Evolutionary conservation across 2,888 invertebrate genomes (phyloP).

Genomic region (Andrena chrysosceles): DNA sequence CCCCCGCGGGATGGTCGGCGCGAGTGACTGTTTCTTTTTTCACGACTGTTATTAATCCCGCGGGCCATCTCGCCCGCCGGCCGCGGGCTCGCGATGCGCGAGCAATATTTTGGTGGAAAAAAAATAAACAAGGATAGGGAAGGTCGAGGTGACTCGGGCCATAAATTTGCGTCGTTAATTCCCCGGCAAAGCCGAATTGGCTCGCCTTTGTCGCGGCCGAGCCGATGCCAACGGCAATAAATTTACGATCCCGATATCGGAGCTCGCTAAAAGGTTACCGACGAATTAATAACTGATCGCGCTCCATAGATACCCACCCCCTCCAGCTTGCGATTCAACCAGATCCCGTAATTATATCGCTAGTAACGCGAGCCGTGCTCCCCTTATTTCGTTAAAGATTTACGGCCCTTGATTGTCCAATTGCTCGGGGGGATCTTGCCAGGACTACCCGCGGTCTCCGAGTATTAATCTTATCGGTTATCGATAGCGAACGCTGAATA

Average conservation of each 20-base stretch:
- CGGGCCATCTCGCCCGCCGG: not conserved
- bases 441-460: not conserved
- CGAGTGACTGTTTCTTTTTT: constrained; percentile 32
- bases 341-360: constrained; percentile 44
- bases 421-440: not conserved
- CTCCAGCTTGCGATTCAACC: not conserved
- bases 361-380: not conserved
- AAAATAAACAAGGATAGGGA: not conserved
- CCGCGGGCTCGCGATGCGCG: not conserved
- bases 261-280: constrained; percentile 46
- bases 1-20: not conserved
- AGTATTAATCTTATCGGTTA: not conserved
- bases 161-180: constrained; percentile 62
- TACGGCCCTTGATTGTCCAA: not conserved
- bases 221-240: constrained; percentile 40
- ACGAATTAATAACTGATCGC: constrained; percentile 53
- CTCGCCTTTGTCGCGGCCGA: constrained; percentile 30
- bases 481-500: not conserved
- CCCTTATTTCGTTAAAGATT: constrained; percentile 27
- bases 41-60: constrained; percentile 46
- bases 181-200: constrained; percentile 42
- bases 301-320: constrained; percentile 11
- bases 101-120: constrained; percentile 18
- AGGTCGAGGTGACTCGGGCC: constrained; percentile 6
- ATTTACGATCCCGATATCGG: constrained; percentile 56